Conservation (phyloP, 1,140 invertebrate genomes). For the Halyomorpha halys region DNA sequence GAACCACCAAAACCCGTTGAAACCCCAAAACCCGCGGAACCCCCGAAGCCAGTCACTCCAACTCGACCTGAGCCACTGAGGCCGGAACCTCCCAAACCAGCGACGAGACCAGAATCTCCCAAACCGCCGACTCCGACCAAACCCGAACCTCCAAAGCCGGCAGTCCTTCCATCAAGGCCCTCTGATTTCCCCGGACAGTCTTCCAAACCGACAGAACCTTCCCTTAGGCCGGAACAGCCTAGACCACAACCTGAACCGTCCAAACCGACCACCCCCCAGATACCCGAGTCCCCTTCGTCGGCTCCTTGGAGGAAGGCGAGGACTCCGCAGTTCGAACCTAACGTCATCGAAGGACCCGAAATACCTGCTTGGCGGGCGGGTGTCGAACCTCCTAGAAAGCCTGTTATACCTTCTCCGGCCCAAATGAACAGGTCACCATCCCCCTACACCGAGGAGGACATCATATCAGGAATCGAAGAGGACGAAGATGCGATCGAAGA, state of each 20-base stretch:
- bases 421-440: constrained; percentile 5
- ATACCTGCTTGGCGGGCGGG: constrained; percentile 3
- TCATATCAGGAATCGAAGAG: constrained; percentile 19
- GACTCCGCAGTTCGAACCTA: constrained; percentile 1
- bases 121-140: neutral
- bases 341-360: constrained; percentile 1
- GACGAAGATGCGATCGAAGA: constrained; percentile 13
- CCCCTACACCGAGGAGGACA: constrained; percentile 22
- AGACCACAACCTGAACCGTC: neutral
- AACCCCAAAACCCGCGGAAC: no score
- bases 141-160: neutral
- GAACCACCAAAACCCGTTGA: constrained; percentile 19
- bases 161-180: neutral
- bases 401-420: neutral
- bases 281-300: neutral
- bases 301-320: constrained; percentile 17
- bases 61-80: neutral
- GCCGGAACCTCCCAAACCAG: neutral
- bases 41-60: neutral
- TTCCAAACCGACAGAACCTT: neutral
- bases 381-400: neutral
- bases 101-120: neutral
- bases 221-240: neutral
- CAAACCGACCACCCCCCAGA: neutral
- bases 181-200: neutral